These are phyloP conservation scores for Paradoxurus hermaphroditus DNA, from an alignment of 2,113 vertebrate genomes.

Conservation along the genomic window DNA sequence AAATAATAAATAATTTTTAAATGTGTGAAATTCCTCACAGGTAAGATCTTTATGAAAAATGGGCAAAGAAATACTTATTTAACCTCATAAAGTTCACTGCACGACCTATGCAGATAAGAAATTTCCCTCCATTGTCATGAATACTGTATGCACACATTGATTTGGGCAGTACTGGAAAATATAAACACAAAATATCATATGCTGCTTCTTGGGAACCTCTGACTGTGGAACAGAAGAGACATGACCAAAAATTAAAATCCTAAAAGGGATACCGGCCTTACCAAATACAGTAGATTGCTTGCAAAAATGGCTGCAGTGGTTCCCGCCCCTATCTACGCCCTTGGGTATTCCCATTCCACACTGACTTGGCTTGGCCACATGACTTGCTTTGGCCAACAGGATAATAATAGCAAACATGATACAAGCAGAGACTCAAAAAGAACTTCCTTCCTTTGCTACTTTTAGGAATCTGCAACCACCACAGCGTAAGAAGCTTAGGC, in stretches of 20 bases:
- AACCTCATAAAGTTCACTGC: background rate
- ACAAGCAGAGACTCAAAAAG: background rate
- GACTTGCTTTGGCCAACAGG: background rate
- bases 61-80: background rate
- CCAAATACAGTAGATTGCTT: background rate
- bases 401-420: background rate
- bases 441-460: background rate
- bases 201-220: background rate
- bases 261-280: background rate
- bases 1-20: background rate
- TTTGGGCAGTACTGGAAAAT: background rate
- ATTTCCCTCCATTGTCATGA: background rate
- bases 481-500: background rate
- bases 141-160: background rate
- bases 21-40: background rate
- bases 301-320: background rate
- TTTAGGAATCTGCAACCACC: background rate
- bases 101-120: background rate
- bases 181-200: background rate
- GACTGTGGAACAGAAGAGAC: conserved; percentile 3
- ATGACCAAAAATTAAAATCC: background rate
- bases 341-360: background rate
- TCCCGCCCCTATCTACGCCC: no score
- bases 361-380: background rate
- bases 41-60: conserved; percentile 24